Evolutionary conservation across 1,140 invertebrate genomes (phyloP), one percentile per base, ranked within the genome.

Genomic region (Drosophila bipectinata): DNA sequence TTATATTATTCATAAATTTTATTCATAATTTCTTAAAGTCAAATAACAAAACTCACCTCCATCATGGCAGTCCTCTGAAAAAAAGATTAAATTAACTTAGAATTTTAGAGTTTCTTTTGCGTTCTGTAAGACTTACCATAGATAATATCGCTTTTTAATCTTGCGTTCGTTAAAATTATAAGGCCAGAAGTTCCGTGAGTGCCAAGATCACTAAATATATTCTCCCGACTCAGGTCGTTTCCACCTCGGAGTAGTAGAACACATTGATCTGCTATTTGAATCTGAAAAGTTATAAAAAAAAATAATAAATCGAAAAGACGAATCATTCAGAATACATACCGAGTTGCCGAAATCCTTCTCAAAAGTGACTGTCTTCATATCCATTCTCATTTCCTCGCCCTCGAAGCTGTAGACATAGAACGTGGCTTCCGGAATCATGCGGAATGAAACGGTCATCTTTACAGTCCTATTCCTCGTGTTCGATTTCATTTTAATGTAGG

Each of bases 341-440:
- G 95, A 95, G 84, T 97, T 98, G 81, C 96, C 95, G 48, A 98
- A 93, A 8, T 95, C 92, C 24, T 96, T 96, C 28, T 95, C 93
- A 0, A 98, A 93, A 76, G 96, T 93, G 67, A 98, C 94, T 66
- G 96, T 94, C 1, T 96, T 82, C 2, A 96, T 94, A 88, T 97
- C 96, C 7, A 96, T 96, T 6, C 97, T 93, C 30, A 98, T 91
- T 92, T 98, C 96, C 7, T 76, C 95, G 2, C 94, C 92, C n/a
- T 92, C 92, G 0, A 97, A 92, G 72, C 95, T 96, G 79, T 95
- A 96, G 5, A 97, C 95, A 21, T 98, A 92, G 1, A 98, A 92
- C 37, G 96, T 94, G 1, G 96, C 94, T 48, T 94, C 93, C 0
- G 97, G 97, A 15, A 96, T 95, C 96, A 98, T 97, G 4, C 95